A percentile compares a stretch with the other conserved stretches of the same genome.
Evolutionary conservation across 2,113 vertebrate genomes (phyloP).

Genomic region (Capreolus pygargus): DNA sequence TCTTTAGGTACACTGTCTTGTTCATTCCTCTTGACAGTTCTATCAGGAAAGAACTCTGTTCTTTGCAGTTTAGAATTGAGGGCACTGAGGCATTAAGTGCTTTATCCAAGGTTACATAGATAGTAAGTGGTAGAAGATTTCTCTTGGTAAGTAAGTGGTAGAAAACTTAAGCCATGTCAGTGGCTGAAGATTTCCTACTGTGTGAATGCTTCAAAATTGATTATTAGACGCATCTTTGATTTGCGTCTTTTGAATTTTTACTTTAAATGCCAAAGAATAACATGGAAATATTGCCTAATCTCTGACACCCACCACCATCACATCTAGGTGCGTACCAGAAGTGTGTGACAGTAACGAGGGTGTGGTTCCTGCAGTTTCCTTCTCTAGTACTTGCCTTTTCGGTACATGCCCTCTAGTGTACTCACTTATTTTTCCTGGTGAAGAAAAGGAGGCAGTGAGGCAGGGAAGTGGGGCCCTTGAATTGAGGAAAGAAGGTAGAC

Average conservation of each 20-base stretch:
- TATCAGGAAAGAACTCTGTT: not conserved
- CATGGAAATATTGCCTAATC: not conserved
- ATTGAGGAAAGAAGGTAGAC: not conserved
- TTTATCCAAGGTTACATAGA: not conserved
- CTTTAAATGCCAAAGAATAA: not conserved
- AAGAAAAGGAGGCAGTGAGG: not conserved
- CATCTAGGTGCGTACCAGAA: not conserved
- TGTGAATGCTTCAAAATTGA: not conserved
- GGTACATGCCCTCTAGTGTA: not conserved
- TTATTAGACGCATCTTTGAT: not conserved
- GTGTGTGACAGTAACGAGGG: not conserved
- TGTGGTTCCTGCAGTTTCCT: not conserved
- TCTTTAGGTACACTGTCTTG: not conserved
- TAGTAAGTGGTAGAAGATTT: not conserved
- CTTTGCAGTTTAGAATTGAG: not conserved
- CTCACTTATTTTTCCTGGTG: not conserved
- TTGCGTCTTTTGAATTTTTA: not conserved
- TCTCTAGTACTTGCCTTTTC: not conserved
- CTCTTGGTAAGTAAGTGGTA: not conserved
- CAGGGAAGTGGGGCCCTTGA: not conserved
- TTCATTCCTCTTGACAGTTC: not conserved
- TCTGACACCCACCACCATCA: not conserved
- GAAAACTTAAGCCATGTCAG: not conserved
- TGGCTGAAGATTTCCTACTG: not conserved
- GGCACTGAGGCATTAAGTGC: not conserved